These are phyloP conservation scores for Cepaea hortensis DNA, from an alignment of 2,888 invertebrate genomes.

Conservation along the genomic window DNA sequence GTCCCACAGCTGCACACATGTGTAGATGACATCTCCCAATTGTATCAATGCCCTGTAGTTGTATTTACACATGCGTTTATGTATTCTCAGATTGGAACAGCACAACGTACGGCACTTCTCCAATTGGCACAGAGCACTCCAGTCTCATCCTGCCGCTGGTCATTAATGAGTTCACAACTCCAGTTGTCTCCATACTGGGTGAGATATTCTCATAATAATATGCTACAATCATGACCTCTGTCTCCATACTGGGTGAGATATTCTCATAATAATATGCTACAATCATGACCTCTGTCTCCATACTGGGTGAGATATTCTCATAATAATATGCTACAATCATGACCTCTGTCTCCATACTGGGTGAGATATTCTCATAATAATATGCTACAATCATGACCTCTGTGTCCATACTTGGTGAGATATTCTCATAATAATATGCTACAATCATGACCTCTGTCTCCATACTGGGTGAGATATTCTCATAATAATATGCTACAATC, in stretches of 20 bases:
- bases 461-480: no score
- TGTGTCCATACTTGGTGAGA: no score
- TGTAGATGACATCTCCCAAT: not conserved
- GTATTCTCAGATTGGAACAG: conserved; percentile 66
- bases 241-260: conserved; percentile 61
- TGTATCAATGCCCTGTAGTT: not conserved
- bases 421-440: no score
- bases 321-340: conserved; percentile 54
- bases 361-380: conserved; percentile 49
- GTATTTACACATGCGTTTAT: not conserved
- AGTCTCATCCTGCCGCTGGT: conserved; percentile 60
- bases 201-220: conserved; percentile 20
- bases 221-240: conserved; percentile 57
- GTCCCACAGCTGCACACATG: no score
- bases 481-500: no score
- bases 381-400: no score
- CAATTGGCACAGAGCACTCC: conserved; percentile 53
- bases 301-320: conserved; percentile 57
- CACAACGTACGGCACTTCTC: conserved; percentile 57
- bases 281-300: conserved; percentile 56
- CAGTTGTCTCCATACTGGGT: conserved; percentile 62
- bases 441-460: no score
- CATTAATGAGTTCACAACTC: conserved; percentile 62
- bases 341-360: conserved; percentile 58
- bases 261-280: conserved; percentile 50